Evolutionary conservation across 2,888 invertebrate species (phyloP), one percentile per base, ranked within the genome.

Genomic region (Drosophila tripunctata): DNA sequence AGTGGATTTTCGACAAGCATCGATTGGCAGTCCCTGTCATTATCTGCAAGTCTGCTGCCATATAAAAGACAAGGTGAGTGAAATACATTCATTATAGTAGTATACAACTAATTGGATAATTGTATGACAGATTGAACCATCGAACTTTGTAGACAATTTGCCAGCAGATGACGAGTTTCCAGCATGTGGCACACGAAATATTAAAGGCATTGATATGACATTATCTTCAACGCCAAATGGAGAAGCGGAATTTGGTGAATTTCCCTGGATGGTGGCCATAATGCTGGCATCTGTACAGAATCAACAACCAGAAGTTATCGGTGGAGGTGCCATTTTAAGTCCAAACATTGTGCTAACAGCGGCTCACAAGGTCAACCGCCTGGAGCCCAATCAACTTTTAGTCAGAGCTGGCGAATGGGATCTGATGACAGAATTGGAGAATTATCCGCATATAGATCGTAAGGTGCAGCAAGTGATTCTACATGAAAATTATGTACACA

Each of bases 401-500:
- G 51, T 72, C 5, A 36, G 67, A 19, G 75, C 71, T 5, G 77
- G 79, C 2, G 75, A 69, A 5, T 77, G 72, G 62, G 52, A 78
- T 31, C n/a, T 40, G 4, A 21, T 19, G 4, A 3, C 51, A 0
- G 2, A 5, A 0, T 19, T 5, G 5, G 69, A 69, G 10, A 2
- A 3, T 0, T 7, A 19, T 14, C 30, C 36, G 0, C 47, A 66
- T 24, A 4, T 43, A 2, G 38, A 77, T 5, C 38, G 52, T 0
- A 0, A 0, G 0, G 54, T 75, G 1, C 17, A n/a, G 2, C 2
- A 8, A 4, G 55, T 63, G 6, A 31, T 56, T 0, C 1, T 40
- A 0, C 69, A 66, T 40, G 31, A 40, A 2, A 2, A n/a, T 2
- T 61, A 36, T 4, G 0, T 0, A 0, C 0, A 0, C 3, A 1